A percentile compares a stretch with the other conserved stretches of the same genome.
Evolutionary conservation across 2,113 vertebrate species (phyloP).

Genomic region (Camelus dromedarius): DNA sequence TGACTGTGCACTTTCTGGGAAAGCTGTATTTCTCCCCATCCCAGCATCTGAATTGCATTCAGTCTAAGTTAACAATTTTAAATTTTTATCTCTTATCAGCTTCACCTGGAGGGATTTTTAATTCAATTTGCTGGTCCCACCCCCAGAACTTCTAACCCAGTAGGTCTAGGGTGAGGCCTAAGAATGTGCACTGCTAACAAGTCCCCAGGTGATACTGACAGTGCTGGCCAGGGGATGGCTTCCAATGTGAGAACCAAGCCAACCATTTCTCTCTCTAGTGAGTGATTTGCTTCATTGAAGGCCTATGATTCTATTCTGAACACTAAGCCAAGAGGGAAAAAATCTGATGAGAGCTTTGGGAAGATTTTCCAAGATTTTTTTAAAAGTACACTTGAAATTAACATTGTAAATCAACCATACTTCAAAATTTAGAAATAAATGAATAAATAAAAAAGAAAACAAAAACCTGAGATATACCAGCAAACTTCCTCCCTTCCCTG

Average conservation of each 20-base stretch:
- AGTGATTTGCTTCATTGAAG: not conserved
- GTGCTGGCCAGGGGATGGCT: not conserved
- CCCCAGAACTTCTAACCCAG: not conserved
- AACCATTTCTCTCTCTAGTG: not conserved
- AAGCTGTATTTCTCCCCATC: not conserved
- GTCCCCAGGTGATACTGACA: not conserved
- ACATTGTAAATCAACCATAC: not conserved
- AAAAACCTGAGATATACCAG: not conserved
- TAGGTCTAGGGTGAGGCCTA: not conserved
- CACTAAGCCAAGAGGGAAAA: fast-evolving
- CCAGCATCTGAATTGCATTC: not conserved
- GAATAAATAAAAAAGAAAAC: not conserved
- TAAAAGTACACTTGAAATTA: not conserved
- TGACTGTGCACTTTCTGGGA: not conserved
- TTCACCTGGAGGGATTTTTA: not conserved
- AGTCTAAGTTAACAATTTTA: not conserved
- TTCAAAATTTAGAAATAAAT: not conserved
- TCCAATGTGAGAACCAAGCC: not conserved
- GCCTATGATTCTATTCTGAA: not conserved
- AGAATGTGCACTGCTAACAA: not conserved
- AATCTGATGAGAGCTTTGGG: not conserved
- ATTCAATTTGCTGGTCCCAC: not conserved
- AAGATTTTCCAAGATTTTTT: not conserved
- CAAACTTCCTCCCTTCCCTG: not conserved
- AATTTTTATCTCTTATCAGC: not conserved